phyloP scores from a whole-genome alignment of 2,113 vertebrate genomes.

The Pleuronectes platessa region DNA sequence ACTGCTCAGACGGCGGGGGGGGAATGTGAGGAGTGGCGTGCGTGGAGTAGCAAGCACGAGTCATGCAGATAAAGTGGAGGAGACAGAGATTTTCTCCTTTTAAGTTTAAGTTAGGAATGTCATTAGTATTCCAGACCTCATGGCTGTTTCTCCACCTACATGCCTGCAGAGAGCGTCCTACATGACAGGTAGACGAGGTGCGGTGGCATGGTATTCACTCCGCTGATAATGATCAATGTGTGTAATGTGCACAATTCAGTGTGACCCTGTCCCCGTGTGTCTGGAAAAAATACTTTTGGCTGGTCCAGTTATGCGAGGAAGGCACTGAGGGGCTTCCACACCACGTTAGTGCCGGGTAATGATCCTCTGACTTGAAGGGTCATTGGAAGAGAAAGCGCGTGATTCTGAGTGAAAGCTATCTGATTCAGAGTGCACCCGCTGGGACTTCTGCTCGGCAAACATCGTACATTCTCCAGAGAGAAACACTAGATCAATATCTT shows the following conservation, averaged over 20 bases:
- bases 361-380: conserved; percentile 19
- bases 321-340: too few relatives aligned
- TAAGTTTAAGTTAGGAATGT: not conserved
- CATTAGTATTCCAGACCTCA: conserved; percentile 36
- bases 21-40: conserved; percentile 16
- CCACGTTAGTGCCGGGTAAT: conserved; percentile 25
- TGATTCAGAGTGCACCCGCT: conserved; percentile 12
- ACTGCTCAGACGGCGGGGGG: conserved; percentile 14
- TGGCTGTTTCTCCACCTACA: not conserved
- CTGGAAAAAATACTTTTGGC: not conserved
- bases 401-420: conserved; percentile 24
- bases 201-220: not conserved
- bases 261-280: not conserved
- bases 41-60: conserved; percentile 31
- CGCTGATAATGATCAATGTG: conserved; percentile 41
- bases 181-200: not conserved
- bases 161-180: conserved; percentile 1
- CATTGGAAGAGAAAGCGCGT: not conserved
- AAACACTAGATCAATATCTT: conserved; percentile 8
- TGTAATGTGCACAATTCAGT: not conserved
- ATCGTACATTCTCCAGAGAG: conserved; percentile 18
- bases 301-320: too few relatives aligned
- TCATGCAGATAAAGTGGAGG: conserved; percentile 17
- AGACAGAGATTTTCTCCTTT: not conserved
- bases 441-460: conserved; percentile 25